Conservation (phyloP, 2,888 invertebrate genomes). For the Sisyra terminalis region DNA sequence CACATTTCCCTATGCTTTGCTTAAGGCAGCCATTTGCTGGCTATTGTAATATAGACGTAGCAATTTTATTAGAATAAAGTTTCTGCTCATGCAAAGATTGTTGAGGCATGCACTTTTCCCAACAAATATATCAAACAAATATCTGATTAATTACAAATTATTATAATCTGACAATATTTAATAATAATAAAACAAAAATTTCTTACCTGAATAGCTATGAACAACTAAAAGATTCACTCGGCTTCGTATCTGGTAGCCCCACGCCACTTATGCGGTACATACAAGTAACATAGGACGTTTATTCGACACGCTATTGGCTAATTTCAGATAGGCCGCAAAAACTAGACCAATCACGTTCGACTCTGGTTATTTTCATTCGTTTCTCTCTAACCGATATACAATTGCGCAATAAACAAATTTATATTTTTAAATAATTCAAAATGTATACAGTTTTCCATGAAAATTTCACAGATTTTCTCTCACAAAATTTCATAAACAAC, state of each 20-base stretch:
- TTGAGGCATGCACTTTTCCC: constrained; percentile 16
- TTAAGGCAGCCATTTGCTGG: constrained; percentile 36
- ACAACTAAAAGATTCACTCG: constrained; percentile 35
- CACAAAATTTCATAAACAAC: background rate
- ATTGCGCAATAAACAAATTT: constrained; percentile 21
- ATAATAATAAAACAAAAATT: constrained; percentile 35
- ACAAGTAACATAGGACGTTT: constrained; percentile 29
- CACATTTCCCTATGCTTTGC: constrained; percentile 27
- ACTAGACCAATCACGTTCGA: constrained; percentile 32
- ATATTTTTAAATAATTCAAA: background rate
- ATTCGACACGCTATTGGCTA: constrained; percentile 29
- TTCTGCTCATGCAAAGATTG: constrained; percentile 18
- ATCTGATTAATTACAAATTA: constrained; percentile 22
- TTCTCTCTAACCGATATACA: constrained; percentile 31
- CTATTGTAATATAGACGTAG: constrained; percentile 26
- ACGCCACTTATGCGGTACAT: constrained; percentile 44
- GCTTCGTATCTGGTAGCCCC: constrained; percentile 44
- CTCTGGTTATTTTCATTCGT: constrained; percentile 31
- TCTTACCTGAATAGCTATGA: constrained; percentile 40
- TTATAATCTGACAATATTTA: constrained; percentile 32
- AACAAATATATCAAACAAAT: constrained; percentile 20
- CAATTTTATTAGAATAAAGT: constrained; percentile 22
- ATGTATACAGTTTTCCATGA: background rate
- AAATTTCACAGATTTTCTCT: too few relatives aligned
- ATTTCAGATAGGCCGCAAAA: constrained; percentile 41